Evolutionary conservation across 2,888 invertebrate genomes (phyloP).

Genomic region (Bhutanitis thaidina): DNA sequence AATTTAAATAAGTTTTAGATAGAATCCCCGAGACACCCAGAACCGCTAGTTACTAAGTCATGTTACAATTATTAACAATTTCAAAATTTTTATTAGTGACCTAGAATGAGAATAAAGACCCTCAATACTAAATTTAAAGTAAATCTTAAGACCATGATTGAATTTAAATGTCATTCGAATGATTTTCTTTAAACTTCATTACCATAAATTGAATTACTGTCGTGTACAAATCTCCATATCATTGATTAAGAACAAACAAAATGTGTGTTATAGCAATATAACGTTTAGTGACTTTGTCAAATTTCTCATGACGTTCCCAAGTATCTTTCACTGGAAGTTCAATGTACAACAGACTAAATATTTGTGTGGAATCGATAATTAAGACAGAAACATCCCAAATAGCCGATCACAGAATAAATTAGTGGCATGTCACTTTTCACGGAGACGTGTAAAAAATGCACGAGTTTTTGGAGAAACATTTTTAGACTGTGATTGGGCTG

Average conservation of each 20-base stretch:
- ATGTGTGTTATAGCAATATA: slow-evolving; percentile 5
- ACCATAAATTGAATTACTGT: no score
- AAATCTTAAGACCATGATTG: no score
- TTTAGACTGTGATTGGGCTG: slow-evolving; percentile 23
- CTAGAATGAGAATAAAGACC: no score
- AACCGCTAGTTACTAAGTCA: no score
- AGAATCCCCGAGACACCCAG: no score
- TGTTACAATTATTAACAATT: no score
- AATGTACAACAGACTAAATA: slow-evolving; percentile 51
- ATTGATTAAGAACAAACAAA: slow-evolving; percentile 11
- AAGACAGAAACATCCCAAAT: slow-evolving; percentile 51
- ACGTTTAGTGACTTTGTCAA: slow-evolving; percentile 13
- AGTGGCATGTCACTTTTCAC: slow-evolving; percentile 65
- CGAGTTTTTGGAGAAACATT: slow-evolving; percentile 54
- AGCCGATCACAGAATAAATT: slow-evolving; percentile 68
- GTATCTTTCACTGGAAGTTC: slow-evolving; percentile 39
- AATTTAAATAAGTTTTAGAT: no score
- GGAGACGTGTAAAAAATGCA: slow-evolving; percentile 58
- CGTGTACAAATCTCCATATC: no score
- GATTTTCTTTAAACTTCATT: no score
- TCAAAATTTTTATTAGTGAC: no score
- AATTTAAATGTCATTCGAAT: no score
- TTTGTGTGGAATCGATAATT: slow-evolving; percentile 65
- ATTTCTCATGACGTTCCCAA: slow-evolving; percentile 40
- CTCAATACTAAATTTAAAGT: no score